Base-by-base conservation (phyloP, 2,888 invertebrate genomes). In the Zaprionus obscuricornis region DNA sequence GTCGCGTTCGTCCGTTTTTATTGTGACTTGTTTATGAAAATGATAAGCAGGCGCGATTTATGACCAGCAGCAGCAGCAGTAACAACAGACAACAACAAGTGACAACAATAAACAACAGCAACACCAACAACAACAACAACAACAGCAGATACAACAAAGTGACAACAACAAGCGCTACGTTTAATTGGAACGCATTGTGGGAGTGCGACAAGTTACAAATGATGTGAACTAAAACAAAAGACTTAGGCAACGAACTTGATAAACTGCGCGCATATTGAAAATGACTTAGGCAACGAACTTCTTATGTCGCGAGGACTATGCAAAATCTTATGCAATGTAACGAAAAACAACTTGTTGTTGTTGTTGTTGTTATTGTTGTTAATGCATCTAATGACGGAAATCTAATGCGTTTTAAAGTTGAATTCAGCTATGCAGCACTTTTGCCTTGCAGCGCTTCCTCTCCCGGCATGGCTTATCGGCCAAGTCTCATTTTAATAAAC, bases 381-480 rank as follows among this genome's bases (percentile, higher is more conserved):
- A n/a, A n/a, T n/a, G 71, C 59, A 40, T 55, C 73, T 81, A 77
- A 84, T 82, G 83, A 82, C 78, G 79, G 76, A 79, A 83, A 83
- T 76, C 66, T 77, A 73, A 73, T 73, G 77, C 70, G 82, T 74
- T 78, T 42, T n/a, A n/a, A n/a, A n/a, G n/a, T n/a, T n/a, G n/a
- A n/a, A n/a, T n/a, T n/a, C n/a, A 29, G 11, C 31, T 42, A 17
- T 37, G 43, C 11, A n/a, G 11, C 18, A 33, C 33, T 40, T 13
- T 14, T 16, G 6, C 6, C 22, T n/a, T 22, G 8, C 33, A 22
- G 16, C 46, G 16, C 42, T 49, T 20, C 18, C 39, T 27, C 34
- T 69, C 69, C 68, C 66, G 60, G 74, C 67, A 74, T 68, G 68
- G n/a, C n/a, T n/a, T n/a, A n/a, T n/a, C n/a, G n/a, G n/a, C n/a